phyloP scores from a whole-genome alignment of 2,888 invertebrate species.

The Andrena minutula region DNA sequence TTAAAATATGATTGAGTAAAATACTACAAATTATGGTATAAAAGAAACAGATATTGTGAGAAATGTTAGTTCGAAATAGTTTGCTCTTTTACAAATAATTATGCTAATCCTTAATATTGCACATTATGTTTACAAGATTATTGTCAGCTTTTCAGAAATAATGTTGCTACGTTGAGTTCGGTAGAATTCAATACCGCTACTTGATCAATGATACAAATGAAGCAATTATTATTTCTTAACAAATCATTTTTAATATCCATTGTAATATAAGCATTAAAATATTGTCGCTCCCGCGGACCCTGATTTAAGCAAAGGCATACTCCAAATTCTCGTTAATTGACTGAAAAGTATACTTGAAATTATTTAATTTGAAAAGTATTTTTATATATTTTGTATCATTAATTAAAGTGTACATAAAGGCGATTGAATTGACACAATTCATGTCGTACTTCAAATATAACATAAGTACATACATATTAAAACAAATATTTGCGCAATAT shows the following conservation, averaged over 20 bases:
- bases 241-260: neutral
- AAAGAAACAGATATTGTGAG: constrained; percentile 23
- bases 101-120: constrained; percentile 49
- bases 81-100: constrained; percentile 39
- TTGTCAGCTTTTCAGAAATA: constrained; percentile 49
- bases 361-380: neutral
- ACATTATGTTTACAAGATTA: constrained; percentile 44
- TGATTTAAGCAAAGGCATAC: neutral
- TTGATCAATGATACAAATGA: constrained; percentile 42
- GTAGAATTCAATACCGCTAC: constrained; percentile 22
- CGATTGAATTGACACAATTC: neutral
- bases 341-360: constrained; percentile 1
- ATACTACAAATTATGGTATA: neutral
- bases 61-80: constrained; percentile 7
- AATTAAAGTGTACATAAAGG: constrained; percentile 3
- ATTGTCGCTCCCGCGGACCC: neutral
- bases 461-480: constrained; percentile 6
- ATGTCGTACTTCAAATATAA: constrained; percentile 15
- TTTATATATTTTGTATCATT: constrained; percentile 22
- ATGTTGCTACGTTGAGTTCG: constrained; percentile 12
- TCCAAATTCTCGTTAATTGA: neutral
- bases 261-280: neutral
- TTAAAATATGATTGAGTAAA: constrained; percentile 36
- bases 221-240: neutral
- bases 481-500: constrained; percentile 31